Base-by-base conservation (phyloP, 1,140 invertebrate genomes). In the Dreissena polymorpha region DNA sequence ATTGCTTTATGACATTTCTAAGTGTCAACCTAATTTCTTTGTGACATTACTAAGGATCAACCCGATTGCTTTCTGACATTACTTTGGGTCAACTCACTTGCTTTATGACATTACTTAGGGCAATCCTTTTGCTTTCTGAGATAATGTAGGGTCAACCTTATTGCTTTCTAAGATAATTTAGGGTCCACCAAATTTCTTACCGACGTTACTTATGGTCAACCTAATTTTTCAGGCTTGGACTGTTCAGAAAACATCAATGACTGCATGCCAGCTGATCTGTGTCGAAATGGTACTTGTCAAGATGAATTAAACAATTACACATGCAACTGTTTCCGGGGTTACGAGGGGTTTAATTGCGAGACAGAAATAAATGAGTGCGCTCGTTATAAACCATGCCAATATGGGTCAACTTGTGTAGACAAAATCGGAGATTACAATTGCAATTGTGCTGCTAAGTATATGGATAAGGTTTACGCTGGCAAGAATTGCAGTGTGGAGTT, bases 231-330 rank as follows among this genome's bases (percentile, higher is more conserved):
- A 39, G 97, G 97, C 10, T 79, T 92, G 18, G 95, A 96, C 78
- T 92, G 90, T 87, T 87, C 90, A 68, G 95, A 0, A 96, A 98
- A 92, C 93, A 97, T 98, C 90, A 96, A 99, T 91, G 97, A 99
- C 92, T 82, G 57, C 10, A 23, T 12, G 16, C 57, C 57, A 6
- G 57, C 57, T 60, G 57, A 60, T 60, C 21, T 60, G 12, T 99
- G 98, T 93, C 96, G 96, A 84, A 96, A 96, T 53, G 96, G 97
- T 91, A 97, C 97, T 0, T 99, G 98, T 91, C 94, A 96, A 78
- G 97, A 99, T 82, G 23, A 70, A 10, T 76, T 90, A 25, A 90
- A 91, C 78, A 79, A 70, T 21, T 92, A 88, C 76, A 74, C 21
- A 60, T 92, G 91, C 71, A 18, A 65, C 10, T 92, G 91, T 77